Percentiles rank a stretch among this genome's conserved stretches.
These are phyloP conservation scores for Steinernema khuongi DNA, from an alignment of 1,140 invertebrate species.

Conservation along the genomic window DNA sequence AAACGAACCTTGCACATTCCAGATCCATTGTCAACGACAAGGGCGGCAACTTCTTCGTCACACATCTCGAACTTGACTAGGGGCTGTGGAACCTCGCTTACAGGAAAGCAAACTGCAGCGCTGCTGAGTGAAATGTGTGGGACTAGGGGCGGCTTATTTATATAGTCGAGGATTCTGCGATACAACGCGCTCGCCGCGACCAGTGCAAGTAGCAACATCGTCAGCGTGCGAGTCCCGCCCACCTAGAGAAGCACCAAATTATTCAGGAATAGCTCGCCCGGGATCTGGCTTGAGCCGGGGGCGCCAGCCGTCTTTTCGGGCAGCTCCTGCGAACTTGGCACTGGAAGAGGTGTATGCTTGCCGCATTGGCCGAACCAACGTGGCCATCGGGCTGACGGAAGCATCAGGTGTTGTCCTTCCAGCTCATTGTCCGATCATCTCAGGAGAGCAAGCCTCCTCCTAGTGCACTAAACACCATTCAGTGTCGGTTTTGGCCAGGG, in stretches of 20 bases:
- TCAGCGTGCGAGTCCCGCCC: conserved; percentile 8
- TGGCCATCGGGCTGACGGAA: background rate
- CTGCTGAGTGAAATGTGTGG: conserved; percentile 15
- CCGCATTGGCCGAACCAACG: background rate
- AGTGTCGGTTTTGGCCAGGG: background rate
- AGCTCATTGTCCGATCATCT: background rate
- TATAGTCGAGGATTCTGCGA: conserved; percentile 7
- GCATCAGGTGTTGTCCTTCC: conserved; percentile 2
- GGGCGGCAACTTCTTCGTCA: conserved; percentile 74
- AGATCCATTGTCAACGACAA: conserved; percentile 82
- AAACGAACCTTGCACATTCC: conserved; percentile 71
- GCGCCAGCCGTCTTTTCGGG: background rate
- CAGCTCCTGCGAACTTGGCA: background rate
- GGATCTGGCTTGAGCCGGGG: background rate
- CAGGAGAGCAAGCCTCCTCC: background rate
- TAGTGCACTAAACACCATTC: background rate
- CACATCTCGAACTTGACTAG: conserved; percentile 41
- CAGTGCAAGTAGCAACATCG: conserved; percentile 12
- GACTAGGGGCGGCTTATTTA: conserved; percentile 8
- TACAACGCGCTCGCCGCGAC: conserved; percentile 5
- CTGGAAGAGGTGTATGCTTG: conserved; percentile 13
- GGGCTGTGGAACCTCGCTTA: background rate
- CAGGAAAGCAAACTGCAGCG: conserved; percentile 15
- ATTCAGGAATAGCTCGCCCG: conserved; percentile 5
- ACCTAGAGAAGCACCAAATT: conserved; percentile 7